These are phyloP conservation scores for Saccopteryx leptura DNA, from an alignment of 2,113 vertebrate species.

Conservation along the genomic window DNA sequence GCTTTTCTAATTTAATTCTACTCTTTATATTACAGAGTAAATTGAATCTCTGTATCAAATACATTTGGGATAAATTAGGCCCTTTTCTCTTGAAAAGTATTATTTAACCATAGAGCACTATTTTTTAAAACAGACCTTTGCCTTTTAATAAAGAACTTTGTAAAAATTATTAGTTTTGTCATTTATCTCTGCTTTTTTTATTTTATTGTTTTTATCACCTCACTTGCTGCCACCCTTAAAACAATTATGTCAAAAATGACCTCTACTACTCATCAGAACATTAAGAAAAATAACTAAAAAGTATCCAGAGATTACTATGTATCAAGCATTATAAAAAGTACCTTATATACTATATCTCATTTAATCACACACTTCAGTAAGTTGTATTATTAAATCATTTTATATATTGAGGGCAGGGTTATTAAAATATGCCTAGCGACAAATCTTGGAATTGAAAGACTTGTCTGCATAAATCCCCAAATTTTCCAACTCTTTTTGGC, in stretches of 20 bases:
- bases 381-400: neutral
- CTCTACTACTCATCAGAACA: neutral
- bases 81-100: neutral
- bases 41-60: neutral
- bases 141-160: constrained; percentile 21
- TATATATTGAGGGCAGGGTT: neutral
- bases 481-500: neutral
- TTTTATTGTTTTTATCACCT: constrained; percentile 8
- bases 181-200: neutral
- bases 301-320: neutral
- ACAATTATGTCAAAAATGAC: constrained; percentile 14
- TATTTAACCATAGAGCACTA: neutral
- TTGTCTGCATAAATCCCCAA: neutral
- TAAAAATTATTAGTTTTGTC: neutral
- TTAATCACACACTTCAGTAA: neutral
- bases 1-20: neutral
- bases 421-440: neutral
- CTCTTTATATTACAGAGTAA: neutral
- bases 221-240: neutral
- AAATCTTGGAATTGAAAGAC: neutral
- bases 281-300: neutral
- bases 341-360: neutral
- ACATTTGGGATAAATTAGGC: neutral
- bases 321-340: neutral
- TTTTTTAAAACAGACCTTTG: neutral